phyloP scores from a whole-genome alignment of 1,140 invertebrate species.

The Drosophila bocqueti region DNA sequence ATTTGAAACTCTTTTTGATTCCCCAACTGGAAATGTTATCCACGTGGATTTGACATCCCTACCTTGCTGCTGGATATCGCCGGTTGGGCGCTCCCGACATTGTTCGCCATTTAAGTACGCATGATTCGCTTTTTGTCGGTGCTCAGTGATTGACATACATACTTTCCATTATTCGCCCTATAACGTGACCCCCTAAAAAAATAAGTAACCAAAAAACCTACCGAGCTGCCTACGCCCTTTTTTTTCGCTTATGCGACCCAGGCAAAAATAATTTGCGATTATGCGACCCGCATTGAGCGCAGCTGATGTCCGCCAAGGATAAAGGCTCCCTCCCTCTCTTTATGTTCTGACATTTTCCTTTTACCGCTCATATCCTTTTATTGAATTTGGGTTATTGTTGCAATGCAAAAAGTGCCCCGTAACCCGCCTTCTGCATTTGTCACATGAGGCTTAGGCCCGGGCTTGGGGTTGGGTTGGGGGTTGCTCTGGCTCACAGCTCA shows the following conservation, averaged over 20 bases:
- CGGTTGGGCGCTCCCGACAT: conserved; percentile 36
- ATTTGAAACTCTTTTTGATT: conserved; percentile 41
- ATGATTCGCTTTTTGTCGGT: conserved; percentile 61
- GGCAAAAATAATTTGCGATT: conserved; percentile 73
- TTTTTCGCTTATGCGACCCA: conserved; percentile 19
- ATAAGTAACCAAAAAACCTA: conserved; percentile 31
- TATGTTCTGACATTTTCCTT: conserved; percentile 46
- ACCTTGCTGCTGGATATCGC: conserved; percentile 17
- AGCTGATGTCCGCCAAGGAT: conserved; percentile 67
- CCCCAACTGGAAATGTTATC: conserved; percentile 36
- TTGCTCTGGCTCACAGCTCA: conserved; percentile 8
- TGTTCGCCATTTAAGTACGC: conserved; percentile 58
- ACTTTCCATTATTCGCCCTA: conserved; percentile 73
- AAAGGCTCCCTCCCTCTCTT: conserved; percentile 27
- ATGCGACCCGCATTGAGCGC: conserved; percentile 64
- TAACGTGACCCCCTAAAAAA: conserved; percentile 44
- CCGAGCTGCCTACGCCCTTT: conserved; percentile 41
- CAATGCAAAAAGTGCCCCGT: conserved; percentile 43
- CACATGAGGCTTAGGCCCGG: conserved; percentile 34
- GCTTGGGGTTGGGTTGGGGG: conserved; percentile 15
- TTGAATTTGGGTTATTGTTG: conserved; percentile 77
- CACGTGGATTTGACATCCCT: conserved; percentile 26
- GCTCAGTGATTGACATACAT: conserved; percentile 76
- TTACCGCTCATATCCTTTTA: conserved; percentile 64
- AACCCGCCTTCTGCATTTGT: conserved; percentile 64